These are phyloP conservation scores for Troglohyphantes excavatus DNA, from an alignment of 2,888 invertebrate genomes.

Conservation along the genomic window DNA sequence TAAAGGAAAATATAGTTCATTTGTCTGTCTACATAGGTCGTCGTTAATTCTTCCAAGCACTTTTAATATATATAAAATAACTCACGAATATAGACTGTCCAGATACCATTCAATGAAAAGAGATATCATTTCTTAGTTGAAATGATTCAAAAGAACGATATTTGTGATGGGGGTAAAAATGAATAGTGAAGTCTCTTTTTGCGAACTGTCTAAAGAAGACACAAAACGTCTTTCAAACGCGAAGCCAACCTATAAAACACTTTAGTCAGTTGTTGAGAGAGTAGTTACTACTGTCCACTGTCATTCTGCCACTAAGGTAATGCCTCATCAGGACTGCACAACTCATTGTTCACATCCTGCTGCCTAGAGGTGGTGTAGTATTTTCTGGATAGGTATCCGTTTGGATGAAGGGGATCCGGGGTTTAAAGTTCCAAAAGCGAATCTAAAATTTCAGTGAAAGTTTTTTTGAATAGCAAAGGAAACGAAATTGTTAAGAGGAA, in stretches of 20 bases:
- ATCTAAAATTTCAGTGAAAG: too few species aligned
- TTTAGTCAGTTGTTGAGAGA: conserved; percentile 33
- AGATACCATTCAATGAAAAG: conserved; percentile 25
- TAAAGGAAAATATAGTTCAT: neutral
- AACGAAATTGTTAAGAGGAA: too few species aligned
- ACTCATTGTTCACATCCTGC: conserved; percentile 61
- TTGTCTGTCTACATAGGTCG: neutral
- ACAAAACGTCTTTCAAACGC: conserved; percentile 65
- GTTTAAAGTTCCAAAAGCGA: too few species aligned
- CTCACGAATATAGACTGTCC: neutral
- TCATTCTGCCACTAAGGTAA: conserved; percentile 48
- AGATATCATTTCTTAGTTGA: conserved; percentile 34
- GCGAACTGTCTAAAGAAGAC: conserved; percentile 40
- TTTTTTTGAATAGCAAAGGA: too few species aligned
- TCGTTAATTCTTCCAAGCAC: neutral
- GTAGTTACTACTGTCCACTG: conserved; percentile 58
- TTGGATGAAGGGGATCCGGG: conserved; percentile 32
- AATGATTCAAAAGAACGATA: conserved; percentile 58
- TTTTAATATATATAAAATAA: neutral
- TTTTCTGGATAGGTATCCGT: conserved; percentile 46
- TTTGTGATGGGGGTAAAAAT: conserved; percentile 62
- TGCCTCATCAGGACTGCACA: conserved; percentile 69
- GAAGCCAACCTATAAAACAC: conserved; percentile 49
- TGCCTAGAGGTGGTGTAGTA: conserved; percentile 14
- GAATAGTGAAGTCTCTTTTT: conserved; percentile 59